A percentile compares a stretch with the other conserved stretches of the same genome.
phyloP scores from a whole-genome alignment of 2,113 vertebrate species.

The Tupaia tana region DNA sequence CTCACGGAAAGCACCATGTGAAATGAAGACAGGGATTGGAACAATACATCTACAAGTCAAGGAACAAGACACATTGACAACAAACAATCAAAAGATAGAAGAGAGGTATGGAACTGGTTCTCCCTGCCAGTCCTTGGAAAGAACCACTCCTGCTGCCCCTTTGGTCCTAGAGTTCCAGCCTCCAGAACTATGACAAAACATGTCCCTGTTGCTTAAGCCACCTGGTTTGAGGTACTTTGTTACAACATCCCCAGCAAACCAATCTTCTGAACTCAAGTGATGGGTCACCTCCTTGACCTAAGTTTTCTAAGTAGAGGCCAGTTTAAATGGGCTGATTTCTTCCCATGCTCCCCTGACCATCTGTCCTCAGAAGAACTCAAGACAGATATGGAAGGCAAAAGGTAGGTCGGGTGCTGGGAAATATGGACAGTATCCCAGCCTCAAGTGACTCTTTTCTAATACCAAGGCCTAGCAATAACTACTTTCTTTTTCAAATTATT shows the following conservation, averaged over 20 bases:
- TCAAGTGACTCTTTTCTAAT: not conserved
- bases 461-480: not conserved
- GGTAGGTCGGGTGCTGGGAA: not conserved
- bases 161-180: not conserved
- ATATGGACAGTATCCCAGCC: not conserved
- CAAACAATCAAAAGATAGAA: not conserved
- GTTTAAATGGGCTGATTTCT: not conserved
- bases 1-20: not conserved
- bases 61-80: no score
- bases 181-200: not conserved
- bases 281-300: fast-evolving
- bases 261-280: not conserved
- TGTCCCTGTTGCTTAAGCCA: not conserved
- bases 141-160: not conserved
- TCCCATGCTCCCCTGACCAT: not conserved
- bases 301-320: not conserved
- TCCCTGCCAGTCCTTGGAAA: not conserved
- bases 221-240: not conserved
- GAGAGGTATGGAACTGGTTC: not conserved
- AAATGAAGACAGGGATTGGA: not conserved
- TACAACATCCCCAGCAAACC: not conserved
- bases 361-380: not conserved
- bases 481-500: not conserved
- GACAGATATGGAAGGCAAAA: not conserved
- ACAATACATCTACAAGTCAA: fast-evolving